Base-by-base conservation (phyloP, 1,140 invertebrate genomes). In the Kradibia gibbosae region DNA sequence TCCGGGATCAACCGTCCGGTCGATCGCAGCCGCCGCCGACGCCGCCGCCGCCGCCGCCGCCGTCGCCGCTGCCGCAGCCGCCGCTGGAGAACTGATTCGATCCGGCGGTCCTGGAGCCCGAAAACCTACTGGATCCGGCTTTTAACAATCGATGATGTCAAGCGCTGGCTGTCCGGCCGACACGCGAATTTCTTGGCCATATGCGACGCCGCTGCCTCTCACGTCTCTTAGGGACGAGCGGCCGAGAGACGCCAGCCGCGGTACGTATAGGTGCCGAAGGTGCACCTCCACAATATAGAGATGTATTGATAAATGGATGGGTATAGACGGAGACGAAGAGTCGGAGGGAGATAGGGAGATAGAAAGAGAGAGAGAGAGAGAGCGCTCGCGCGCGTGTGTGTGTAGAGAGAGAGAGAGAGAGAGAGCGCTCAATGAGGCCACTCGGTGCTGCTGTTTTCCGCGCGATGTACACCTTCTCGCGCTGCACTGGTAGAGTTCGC, bases 381-480 rank as follows among this genome's bases (percentile, higher is more conserved):
- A 72, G 70, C 22, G n/a, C 3, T 28, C 65, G 34, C 13, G 34
- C n/a, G n/a, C n/a, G n/a, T n/a, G n/a, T n/a, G n/a, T n/a, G n/a
- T n/a, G n/a, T n/a, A n/a, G n/a, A n/a, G n/a, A n/a, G n/a, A n/a
- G n/a, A 67, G 67, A 45, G 67, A 42, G 39, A 71, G 39, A 45
- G 72, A n/a, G 39, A 78, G 39, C 39, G 62, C n/a, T 42, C 76
- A 78, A 78, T 78, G 76, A 78, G 76, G 76, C 60, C 76, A 62
- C 60, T 60, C 42, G 45, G 20, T 50, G 31, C 74, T 45, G 36
- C 20, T 76, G n/a, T 25, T 50, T 50, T 25, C 17, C 48, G 72
- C 17, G n/a, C 45, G 45, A 45, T 76, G 25, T 34, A 28, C 50
- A 31, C 39, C 34, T 7, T 15, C n/a, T 20, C 5, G 3, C 62